Base-by-base conservation (phyloP, 2,797 vertebrate species). In the Poecilia velifera region DNA sequence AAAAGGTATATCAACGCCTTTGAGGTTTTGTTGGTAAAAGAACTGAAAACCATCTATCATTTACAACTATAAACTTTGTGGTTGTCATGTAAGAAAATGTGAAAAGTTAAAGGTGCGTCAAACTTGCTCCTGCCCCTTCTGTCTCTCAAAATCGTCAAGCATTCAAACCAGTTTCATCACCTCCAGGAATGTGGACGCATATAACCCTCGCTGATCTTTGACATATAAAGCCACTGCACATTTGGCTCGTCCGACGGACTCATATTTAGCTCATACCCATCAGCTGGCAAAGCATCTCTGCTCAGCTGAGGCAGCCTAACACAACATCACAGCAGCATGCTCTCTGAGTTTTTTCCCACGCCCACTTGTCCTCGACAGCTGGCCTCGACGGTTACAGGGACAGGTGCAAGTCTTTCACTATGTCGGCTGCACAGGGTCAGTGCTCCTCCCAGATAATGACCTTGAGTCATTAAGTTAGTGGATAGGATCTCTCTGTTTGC, bases 381-480 rank as follows among this genome's bases (percentile, higher is more conserved):
- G 94, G 81, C 82, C 70, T 86, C 18, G 47, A 78, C 82, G 49
- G 78, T 91, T 85, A 85, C 76, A 4, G 41, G 74, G 87, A 93
- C 93, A 94, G 93, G 92, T 95, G 93, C 87, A 68, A 72, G n/a
- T 85, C 86, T 87, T 83, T 89, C 81, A 87, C 89, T 81, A 85
- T 86, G 86, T 41, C 3, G 72, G 34, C 83, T 81, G 88, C 88
- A 88, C 73, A 3, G 82, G 78, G 78, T 88, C 83, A 28, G 34
- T 9, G 64, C 51, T 2, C 41, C 85, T 66, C 62, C 73, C 31
- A 72, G 49, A 28, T n/a, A 13, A 36, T 87, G 90, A 91, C 91
- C 93, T 93, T 93, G 86, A 91, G 77, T 85, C 66, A 13, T 46
- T 22, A 53, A 74, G 36, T 53, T 36, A 71, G 66, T 41, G 14